A percentile compares a stretch with the other conserved stretches of the same genome.
Conservation (phyloP, 1,140 invertebrate genomes). For the Galleria mellonella region DNA sequence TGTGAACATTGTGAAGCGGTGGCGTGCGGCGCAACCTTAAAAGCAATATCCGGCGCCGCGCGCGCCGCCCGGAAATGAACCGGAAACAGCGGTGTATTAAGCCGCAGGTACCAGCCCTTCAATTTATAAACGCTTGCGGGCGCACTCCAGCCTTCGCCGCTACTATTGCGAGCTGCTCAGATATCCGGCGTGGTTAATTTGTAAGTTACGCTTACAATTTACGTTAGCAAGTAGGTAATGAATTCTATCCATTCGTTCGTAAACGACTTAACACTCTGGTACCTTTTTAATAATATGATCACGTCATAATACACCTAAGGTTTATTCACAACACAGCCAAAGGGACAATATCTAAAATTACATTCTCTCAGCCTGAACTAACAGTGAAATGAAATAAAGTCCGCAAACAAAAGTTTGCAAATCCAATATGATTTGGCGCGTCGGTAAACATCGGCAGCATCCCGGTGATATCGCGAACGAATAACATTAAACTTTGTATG, state of each 20-base stretch:
- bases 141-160: constrained; percentile 38
- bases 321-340: constrained; percentile 40
- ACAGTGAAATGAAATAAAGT: constrained; percentile 73
- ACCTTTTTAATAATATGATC: constrained; percentile 20
- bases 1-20: constrained; percentile 35
- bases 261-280: neutral
- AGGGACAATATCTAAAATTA: constrained; percentile 61
- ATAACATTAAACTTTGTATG: constrained; percentile 75
- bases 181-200: constrained; percentile 58
- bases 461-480: constrained; percentile 73
- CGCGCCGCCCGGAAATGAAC: constrained; percentile 73
- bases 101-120: constrained; percentile 71
- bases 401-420: constrained; percentile 74
- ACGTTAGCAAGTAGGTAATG: constrained; percentile 1
- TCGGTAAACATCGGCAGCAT: constrained; percentile 73
- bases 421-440: constrained; percentile 74
- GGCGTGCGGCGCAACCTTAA: constrained; percentile 71
- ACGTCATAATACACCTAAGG: constrained; percentile 15
- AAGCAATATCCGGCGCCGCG: constrained; percentile 74
- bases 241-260: neutral
- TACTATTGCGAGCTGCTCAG: constrained; percentile 34
- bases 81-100: constrained; percentile 75
- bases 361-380: constrained; percentile 67
- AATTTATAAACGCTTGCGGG: constrained; percentile 71
- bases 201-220: constrained; percentile 36